Evolutionary conservation across 2,113 vertebrate species (phyloP).

Genomic region (Vulpes ferrilata): DNA sequence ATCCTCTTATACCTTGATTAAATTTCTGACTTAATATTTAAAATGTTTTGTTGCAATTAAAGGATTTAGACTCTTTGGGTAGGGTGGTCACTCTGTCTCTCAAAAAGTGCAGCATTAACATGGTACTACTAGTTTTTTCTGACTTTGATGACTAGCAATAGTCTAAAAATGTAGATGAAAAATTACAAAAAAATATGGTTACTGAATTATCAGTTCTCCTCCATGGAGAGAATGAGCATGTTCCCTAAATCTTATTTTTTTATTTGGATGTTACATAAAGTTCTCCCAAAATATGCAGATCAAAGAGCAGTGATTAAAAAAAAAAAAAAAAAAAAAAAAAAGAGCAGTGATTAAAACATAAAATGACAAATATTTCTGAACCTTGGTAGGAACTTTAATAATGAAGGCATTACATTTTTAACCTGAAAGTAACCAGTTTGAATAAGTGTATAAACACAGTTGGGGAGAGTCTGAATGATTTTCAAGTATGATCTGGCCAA

Average conservation of each 20-base stretch:
- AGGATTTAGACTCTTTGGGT: constrained; percentile 61
- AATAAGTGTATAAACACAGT: background rate
- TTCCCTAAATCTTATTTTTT: constrained; percentile 23
- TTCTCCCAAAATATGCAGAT: background rate
- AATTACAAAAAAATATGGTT: background rate
- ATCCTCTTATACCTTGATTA: constrained; percentile 70
- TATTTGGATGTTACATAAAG: background rate
- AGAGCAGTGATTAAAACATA: background rate
- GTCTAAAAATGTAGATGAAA: constrained; percentile 17
- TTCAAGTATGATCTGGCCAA: background rate
- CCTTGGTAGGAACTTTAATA: background rate
- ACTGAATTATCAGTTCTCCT: background rate
- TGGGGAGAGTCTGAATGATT: background rate
- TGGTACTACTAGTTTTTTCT: constrained; percentile 52
- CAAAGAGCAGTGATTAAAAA: background rate
- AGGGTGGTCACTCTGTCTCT: constrained; percentile 38
- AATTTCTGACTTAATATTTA: constrained; percentile 67
- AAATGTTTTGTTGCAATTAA: constrained; percentile 71
- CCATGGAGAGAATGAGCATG: background rate
- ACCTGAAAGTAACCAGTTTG: background rate
- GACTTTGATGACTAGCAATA: background rate
- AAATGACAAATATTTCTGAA: background rate
- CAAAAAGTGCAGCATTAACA: background rate
- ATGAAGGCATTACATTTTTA: background rate
- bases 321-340: too few species aligned